phyloP scores from a whole-genome alignment of 1,140 invertebrate genomes.

The Drosophila santomea region DNA sequence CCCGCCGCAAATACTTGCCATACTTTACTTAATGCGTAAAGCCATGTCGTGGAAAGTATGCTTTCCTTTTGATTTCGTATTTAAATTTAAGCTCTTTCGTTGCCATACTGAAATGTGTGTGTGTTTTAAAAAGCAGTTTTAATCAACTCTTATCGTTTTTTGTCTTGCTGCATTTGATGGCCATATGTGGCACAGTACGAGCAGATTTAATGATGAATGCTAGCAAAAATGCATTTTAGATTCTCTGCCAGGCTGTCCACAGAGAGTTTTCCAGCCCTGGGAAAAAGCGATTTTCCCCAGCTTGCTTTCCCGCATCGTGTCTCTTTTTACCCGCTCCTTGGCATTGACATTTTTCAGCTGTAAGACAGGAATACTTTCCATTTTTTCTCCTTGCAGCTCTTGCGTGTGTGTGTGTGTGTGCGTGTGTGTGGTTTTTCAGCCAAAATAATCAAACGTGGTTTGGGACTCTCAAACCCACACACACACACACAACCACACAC shows the following conservation, averaged over 20 bases:
- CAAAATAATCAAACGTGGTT: conserved; percentile 75
- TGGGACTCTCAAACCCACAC: conserved; percentile 13
- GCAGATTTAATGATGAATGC: conserved; percentile 30
- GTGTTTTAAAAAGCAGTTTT: neutral
- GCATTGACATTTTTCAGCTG: conserved; percentile 58
- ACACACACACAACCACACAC: neutral
- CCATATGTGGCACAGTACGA: neutral
- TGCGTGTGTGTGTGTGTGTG: no score
- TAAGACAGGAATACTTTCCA: conserved; percentile 61
- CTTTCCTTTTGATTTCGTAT: no score
- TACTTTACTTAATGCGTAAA: neutral
- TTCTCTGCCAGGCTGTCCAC: neutral
- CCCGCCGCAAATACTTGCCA: neutral
- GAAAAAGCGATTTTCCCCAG: conserved; percentile 29
- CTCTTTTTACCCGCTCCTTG: conserved; percentile 35
- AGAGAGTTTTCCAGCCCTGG: neutral
- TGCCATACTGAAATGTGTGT: no score
- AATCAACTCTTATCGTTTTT: neutral
- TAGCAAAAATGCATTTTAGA: conserved; percentile 9
- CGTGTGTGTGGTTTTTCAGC: conserved; percentile 36
- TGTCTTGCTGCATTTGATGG: neutral
- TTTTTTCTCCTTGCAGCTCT: conserved; percentile 31
- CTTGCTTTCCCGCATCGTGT: conserved; percentile 12
- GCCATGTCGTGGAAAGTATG: neutral
- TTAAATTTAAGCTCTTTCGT: no score